phyloP scores from a whole-genome alignment of 2,797 vertebrate species.

The Premnoplex brunnescens region DNA sequence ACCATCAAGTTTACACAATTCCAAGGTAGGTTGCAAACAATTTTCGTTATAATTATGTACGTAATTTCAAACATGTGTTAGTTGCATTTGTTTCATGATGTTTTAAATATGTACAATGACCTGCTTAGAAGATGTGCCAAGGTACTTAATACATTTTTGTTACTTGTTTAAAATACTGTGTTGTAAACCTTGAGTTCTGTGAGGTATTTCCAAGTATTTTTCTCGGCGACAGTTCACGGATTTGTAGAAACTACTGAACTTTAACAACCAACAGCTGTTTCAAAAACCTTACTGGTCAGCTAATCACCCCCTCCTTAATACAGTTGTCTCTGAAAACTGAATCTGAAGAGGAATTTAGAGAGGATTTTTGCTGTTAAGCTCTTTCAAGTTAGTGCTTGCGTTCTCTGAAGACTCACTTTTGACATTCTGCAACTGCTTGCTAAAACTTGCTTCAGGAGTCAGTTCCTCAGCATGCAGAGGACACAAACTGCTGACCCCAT shows the following conservation, averaged over 20 bases:
- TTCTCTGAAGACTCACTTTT: not conserved
- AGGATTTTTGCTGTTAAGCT: not conserved
- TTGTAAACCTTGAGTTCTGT: not conserved
- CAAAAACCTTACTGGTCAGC: not conserved
- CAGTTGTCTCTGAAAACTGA: not conserved
- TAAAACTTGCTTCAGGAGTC: not conserved
- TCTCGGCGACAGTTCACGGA: not conserved
- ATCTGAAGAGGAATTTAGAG: not conserved
- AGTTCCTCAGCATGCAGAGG: not conserved
- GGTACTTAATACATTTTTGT: not conserved
- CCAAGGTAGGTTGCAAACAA: slow-evolving; percentile 86
- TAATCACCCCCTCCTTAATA: not conserved
- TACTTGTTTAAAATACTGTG: not conserved
- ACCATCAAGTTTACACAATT: slow-evolving; percentile 99
- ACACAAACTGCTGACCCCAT: not conserved
- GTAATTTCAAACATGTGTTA: not conserved
- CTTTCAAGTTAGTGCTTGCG: not conserved
- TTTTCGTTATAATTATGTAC: slow-evolving; percentile 3
- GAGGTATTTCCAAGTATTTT: not conserved
- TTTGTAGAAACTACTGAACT: not conserved
- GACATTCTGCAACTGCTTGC: not conserved
- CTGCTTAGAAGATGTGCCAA: not conserved
- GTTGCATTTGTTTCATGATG: not conserved
- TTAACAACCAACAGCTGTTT: not conserved
- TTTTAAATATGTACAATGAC: not conserved